phyloP scores from a whole-genome alignment of 2,113 vertebrate species.

The Trochalopteron elliotii region DNA sequence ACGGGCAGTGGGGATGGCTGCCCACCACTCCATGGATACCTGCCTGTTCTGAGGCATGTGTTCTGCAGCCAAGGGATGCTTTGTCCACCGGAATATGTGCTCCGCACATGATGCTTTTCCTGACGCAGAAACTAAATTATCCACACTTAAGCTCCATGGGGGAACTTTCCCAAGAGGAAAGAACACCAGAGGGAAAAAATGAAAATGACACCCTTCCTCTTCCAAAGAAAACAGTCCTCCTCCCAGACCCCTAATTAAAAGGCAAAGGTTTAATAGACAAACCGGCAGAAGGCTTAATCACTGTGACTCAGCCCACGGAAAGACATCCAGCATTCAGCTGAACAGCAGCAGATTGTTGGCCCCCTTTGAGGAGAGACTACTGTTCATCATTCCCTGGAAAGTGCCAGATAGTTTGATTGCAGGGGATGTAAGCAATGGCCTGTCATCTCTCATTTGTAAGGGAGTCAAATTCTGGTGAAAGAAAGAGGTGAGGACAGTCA shows the following conservation, averaged over 20 bases:
- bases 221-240: neutral
- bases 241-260: neutral
- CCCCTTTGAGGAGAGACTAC: neutral
- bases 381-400: neutral
- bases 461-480: neutral
- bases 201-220: neutral
- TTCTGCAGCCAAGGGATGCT: neutral
- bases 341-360: neutral
- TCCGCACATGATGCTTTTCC: fast-evolving
- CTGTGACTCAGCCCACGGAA: neutral
- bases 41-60: fast-evolving
- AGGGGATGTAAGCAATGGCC: neutral
- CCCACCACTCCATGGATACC: fast-evolving
- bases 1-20: fast-evolving
- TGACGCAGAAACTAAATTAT: neutral
- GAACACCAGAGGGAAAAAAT: neutral
- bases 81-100: fast-evolving
- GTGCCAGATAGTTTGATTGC: neutral
- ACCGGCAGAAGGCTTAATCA: neutral
- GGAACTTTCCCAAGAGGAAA: neutral
- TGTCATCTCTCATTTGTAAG: neutral
- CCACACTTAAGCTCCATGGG: neutral
- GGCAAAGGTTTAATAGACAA: neutral
- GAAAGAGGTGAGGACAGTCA: neutral
- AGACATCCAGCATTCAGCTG: fast-evolving